Evolutionary conservation across 1,140 invertebrate species (phyloP).

Genomic region (Lasioglossum baleicum): DNA sequence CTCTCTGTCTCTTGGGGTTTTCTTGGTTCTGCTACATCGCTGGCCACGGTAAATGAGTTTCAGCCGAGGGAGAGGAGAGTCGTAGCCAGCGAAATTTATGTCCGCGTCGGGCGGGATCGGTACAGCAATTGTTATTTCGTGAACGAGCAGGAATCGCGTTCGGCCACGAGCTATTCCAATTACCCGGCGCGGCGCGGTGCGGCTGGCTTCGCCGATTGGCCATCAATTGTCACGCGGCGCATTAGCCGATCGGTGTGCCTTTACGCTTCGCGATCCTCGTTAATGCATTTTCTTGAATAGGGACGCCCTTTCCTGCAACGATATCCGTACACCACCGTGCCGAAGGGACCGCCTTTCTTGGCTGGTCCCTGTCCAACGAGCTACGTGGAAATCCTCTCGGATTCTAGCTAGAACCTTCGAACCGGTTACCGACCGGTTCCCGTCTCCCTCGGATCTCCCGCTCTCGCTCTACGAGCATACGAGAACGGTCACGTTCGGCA

Average conservation of each 20-base stretch:
- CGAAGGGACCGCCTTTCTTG: background rate
- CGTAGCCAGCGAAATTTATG: conserved; percentile 28
- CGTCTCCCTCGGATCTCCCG: background rate
- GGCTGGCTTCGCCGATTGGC: too few species aligned
- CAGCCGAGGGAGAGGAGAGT: too few species aligned
- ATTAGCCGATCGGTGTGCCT: background rate
- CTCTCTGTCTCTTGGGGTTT: too few species aligned
- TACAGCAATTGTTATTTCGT: conserved; percentile 14
- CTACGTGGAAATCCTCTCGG: conserved; percentile 38
- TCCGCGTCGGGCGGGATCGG: background rate
- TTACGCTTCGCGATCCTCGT: conserved; percentile 1
- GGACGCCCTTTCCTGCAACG: background rate
- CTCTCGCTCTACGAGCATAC: background rate
- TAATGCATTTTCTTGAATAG: conserved; percentile 29
- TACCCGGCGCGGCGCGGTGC: background rate
- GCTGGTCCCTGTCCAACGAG: conserved; percentile 4
- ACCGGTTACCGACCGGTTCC: conserved; percentile 51
- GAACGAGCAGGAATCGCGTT: background rate
- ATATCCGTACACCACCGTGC: background rate
- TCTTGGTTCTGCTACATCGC: too few species aligned
- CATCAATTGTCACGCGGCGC: conserved; percentile 17
- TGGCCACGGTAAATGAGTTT: too few species aligned
- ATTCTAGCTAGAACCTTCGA: conserved; percentile 33
- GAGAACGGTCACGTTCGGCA: conserved; percentile 19
- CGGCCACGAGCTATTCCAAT: conserved; percentile 32